A percentile compares a stretch with the other conserved stretches of the same genome.
Conservation (phyloP, 2,797 vertebrate genomes). For the Myotis myotis region DNA sequence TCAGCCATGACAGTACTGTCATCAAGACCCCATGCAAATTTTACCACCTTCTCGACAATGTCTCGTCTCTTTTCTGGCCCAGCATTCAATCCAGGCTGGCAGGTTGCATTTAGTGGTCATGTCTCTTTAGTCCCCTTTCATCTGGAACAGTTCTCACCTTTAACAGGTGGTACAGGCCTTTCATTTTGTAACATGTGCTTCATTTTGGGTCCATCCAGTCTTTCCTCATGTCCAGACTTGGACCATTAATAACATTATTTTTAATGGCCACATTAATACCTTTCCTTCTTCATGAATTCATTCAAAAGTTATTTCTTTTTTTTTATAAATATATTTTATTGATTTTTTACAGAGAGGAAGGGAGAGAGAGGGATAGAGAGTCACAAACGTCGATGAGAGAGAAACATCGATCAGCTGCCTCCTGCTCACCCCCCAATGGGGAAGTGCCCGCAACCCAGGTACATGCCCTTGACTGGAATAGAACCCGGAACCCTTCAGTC, state of each 20-base stretch:
- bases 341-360: too few relatives aligned
- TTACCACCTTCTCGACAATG: not conserved
- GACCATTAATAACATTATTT: not conserved
- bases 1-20: not conserved
- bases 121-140: not conserved
- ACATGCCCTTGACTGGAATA: too few relatives aligned
- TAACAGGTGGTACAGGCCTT: not conserved
- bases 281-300: not conserved
- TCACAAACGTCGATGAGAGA: too few relatives aligned
- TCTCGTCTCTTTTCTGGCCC: not conserved
- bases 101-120: not conserved
- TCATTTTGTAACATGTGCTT: conserved; percentile 31
- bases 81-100: not conserved
- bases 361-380: too few relatives aligned
- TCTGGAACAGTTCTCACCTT: not conserved
- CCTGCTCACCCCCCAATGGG: too few relatives aligned
- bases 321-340: too few relatives aligned
- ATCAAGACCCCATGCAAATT: not conserved
- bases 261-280: not conserved
- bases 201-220: not conserved
- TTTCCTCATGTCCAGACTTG: not conserved
- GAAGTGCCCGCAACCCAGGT: too few relatives aligned
- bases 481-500: too few relatives aligned
- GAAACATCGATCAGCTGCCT: too few relatives aligned
- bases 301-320: not conserved